Conservation (phyloP, 1,140 invertebrate species). For the Drosophila mojavensis region DNA sequence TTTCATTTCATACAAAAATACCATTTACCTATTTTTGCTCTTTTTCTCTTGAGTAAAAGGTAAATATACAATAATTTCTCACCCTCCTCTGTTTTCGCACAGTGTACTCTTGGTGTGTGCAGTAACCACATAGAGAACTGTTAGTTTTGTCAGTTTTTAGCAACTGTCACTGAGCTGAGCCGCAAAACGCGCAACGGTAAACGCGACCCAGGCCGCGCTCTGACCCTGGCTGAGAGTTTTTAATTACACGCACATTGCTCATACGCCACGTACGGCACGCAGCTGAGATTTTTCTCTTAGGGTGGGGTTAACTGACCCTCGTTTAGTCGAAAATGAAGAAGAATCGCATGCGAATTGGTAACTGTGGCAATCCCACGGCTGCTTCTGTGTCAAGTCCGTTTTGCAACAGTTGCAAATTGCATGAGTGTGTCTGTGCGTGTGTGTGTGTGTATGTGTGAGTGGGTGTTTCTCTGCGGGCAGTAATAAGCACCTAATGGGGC, state of each 20-base stretch:
- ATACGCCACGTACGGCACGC: conserved; percentile 62
- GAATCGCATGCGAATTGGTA: conserved; percentile 39
- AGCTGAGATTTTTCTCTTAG: neutral
- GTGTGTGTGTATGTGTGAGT: neutral
- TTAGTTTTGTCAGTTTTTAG: conserved; percentile 12
- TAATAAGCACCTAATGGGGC: conserved; percentile 71
- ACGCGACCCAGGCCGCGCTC: conserved; percentile 10
- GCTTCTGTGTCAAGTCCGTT: conserved; percentile 55
- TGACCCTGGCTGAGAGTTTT: conserved; percentile 65
- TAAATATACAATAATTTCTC: no score
- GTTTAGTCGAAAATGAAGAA: neutral
- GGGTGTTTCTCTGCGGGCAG: conserved; percentile 15
- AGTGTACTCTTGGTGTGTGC: conserved; percentile 42
- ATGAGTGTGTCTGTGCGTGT: neutral
- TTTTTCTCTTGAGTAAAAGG: no score
- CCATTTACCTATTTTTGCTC: no score
- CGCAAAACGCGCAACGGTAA: conserved; percentile 55
- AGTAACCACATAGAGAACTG: conserved; percentile 31
- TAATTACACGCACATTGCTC: conserved; percentile 63
- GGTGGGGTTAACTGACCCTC: conserved; percentile 22
- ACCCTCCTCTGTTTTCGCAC: conserved; percentile 6
- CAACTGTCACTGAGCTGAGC: conserved; percentile 56
- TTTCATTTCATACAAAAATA: no score
- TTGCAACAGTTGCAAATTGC: conserved; percentile 37
- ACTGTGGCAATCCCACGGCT: conserved; percentile 45